phyloP scores from a whole-genome alignment of 2,113 vertebrate species.

The Podocnemis expansa region DNA sequence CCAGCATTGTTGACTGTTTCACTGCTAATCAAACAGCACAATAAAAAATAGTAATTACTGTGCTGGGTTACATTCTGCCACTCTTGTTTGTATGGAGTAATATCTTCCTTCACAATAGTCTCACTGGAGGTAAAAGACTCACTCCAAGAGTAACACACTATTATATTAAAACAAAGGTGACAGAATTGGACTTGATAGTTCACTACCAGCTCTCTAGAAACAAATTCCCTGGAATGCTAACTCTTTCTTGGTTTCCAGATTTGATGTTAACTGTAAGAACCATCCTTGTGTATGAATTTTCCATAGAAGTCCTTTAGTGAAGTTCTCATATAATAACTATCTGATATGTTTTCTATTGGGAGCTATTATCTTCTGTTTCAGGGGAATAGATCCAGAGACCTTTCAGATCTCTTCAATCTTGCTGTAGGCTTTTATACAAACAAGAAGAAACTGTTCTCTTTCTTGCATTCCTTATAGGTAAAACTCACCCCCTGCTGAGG shows the following conservation, averaged over 20 bases:
- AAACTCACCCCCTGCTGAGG: background rate
- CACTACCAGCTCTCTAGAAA: background rate
- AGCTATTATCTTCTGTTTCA: background rate
- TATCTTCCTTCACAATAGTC: background rate
- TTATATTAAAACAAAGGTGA: background rate
- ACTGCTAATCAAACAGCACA: background rate
- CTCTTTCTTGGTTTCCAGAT: background rate
- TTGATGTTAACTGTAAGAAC: background rate
- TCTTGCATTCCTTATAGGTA: background rate
- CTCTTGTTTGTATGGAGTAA: background rate
- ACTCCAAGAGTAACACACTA: background rate
- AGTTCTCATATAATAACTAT: background rate
- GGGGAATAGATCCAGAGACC: background rate
- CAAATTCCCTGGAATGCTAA: background rate
- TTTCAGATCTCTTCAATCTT: background rate
- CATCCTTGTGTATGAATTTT: background rate
- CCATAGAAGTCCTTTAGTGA: background rate
- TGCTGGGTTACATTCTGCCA: background rate
- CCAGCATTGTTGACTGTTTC: background rate
- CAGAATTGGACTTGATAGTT: background rate
- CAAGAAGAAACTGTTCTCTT: background rate
- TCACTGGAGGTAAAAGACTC: background rate
- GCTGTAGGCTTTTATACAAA: background rate
- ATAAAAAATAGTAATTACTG: background rate
- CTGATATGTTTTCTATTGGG: no score